Evolutionary conservation across 2,888 invertebrate genomes (phyloP).

Genomic region (Gari tellinella): DNA sequence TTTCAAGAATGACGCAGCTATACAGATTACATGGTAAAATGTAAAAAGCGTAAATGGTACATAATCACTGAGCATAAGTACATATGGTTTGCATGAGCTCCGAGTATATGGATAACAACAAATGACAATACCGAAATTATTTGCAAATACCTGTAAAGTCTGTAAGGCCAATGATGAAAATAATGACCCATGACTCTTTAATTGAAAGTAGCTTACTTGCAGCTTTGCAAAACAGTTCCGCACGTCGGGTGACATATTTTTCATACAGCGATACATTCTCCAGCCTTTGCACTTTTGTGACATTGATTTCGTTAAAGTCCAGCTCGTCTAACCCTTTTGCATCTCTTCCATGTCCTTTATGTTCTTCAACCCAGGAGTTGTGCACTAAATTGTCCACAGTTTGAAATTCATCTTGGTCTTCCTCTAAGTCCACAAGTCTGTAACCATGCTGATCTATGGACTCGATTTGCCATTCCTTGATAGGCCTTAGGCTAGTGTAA

Average conservation of each 20-base stretch:
- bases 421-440: slow-evolving; percentile 46
- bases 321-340: slow-evolving; percentile 51
- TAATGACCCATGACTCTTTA: slow-evolving; percentile 30
- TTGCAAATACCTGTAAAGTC: too few species aligned
- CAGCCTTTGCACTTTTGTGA: slow-evolving; percentile 68
- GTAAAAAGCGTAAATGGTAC: too few species aligned
- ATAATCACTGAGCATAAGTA: too few species aligned
- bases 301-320: slow-evolving; percentile 49
- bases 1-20: too few species aligned
- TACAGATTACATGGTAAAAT: too few species aligned
- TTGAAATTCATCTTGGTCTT: slow-evolving; percentile 28
- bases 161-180: too few species aligned
- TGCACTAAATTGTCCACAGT: slow-evolving; percentile 55
- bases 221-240: slow-evolving; percentile 61
- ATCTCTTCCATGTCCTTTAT: slow-evolving; percentile 69
- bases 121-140: too few species aligned
- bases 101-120: too few species aligned
- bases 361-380: slow-evolving; percentile 60
- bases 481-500: slow-evolving; percentile 39
- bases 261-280: slow-evolving; percentile 70
- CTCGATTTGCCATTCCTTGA: slow-evolving; percentile 56
- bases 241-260: slow-evolving; percentile 58
- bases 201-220: too few species aligned
- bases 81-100: too few species aligned
- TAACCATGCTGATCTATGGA: slow-evolving; percentile 17